These are phyloP conservation scores for Aphis craccivora DNA, from an alignment of 1,140 invertebrate species.

Conservation along the genomic window DNA sequence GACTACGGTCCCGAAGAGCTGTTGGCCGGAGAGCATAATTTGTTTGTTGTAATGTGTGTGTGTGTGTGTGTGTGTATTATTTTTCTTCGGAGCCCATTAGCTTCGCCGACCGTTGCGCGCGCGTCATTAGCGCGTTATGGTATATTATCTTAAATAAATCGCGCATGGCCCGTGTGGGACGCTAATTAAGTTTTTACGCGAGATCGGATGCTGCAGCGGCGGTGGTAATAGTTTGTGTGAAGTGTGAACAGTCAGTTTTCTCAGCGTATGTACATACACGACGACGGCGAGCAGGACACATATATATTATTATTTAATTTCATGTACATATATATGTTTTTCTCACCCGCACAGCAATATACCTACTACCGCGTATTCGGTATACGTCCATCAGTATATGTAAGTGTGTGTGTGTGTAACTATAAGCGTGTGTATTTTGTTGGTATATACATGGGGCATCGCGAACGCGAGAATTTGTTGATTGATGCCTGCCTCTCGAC, in stretches of 20 bases:
- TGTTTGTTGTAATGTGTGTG: conserved; percentile 38
- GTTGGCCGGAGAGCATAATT: conserved; percentile 43
- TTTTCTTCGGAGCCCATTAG: conserved; percentile 11
- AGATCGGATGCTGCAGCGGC: conserved; percentile 12
- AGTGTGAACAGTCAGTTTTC: conserved; percentile 50
- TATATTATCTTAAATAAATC: conserved; percentile 55
- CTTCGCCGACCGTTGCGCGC: background rate
- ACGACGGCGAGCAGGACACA: background rate
- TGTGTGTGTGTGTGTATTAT: background rate
- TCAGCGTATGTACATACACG: background rate
- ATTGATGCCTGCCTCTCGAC: conserved; percentile 49
- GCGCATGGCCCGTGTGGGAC: conserved; percentile 34
- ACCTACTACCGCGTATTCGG: conserved; percentile 34
- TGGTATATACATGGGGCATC: background rate
- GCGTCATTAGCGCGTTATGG: conserved; percentile 54
- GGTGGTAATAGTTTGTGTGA: conserved; percentile 42
- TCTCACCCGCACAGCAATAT: conserved; percentile 11
- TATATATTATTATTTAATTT: conserved; percentile 3
- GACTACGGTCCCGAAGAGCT: background rate
- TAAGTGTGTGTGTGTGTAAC: background rate
- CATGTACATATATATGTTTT: background rate
- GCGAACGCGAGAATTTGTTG: conserved; percentile 12
- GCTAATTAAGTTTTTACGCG: conserved; percentile 57
- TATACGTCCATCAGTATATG: background rate
- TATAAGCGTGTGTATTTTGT: background rate